Base-by-base conservation (phyloP, 2,797 vertebrate species). In the Coracias cyanogaster region DNA sequence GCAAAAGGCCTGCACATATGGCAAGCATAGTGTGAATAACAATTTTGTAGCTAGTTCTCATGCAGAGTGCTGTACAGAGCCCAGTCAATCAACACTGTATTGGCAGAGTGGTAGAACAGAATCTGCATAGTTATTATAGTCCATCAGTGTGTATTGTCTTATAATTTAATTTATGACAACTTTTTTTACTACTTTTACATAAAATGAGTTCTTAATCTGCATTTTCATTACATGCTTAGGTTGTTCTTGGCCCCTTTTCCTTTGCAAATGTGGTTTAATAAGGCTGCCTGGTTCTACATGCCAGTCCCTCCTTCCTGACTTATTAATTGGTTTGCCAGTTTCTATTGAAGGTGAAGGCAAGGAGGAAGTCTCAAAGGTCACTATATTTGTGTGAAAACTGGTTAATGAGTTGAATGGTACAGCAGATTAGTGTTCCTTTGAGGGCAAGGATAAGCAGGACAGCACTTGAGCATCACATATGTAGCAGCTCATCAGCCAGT, bases 1-100 rank as follows among this genome's bases (percentile, higher is more conserved):
- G 87, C 82, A 70, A 82, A 80, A 89, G 26, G 18, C 72, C 52
- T 46, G 60, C 65, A 19, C 87, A 89, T 89, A 94, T 67, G 93
- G 93, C 57, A 87, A 66, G 48, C 41, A 10, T 37, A 58, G 83
- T 69, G 70, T 29, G 66, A 92, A 82, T 72, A 94, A 83, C 9
- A 43, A 41, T 87, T 94, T 45, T 93, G 60, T 70, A 85, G 13
- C 64, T 91, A 12, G 39, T 62, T 85, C 84, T 87, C 48, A 49
- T 31, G 66, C 83, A 57, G 28, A 65, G 58, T 39, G 54, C 74
- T 91, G n/a, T 65, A 29, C 41, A 6, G 11, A 77, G 37, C 57
- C 66, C 73, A 57, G 73, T 82, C 86, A 84, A 62, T 84, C 91
- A 86, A 49, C 71, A 13, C 43, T 2, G 8, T 21, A 49, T 45